A percentile compares a stretch with the other conserved stretches of the same genome.
Evolutionary conservation across 2,113 vertebrate genomes (phyloP).

Genomic region (Haplochromis vanheusdeni): DNA sequence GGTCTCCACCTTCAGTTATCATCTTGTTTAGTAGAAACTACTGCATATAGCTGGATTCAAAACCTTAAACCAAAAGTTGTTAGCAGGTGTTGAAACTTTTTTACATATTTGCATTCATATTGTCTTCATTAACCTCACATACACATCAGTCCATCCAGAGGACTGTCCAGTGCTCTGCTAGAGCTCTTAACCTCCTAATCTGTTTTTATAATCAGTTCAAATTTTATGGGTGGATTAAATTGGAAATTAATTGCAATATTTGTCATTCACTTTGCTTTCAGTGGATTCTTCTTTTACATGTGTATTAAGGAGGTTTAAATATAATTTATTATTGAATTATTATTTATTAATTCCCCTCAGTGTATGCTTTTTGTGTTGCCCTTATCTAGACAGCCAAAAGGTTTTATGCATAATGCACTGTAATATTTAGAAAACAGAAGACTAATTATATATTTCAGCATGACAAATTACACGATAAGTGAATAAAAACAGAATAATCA

Average conservation of each 20-base stretch:
- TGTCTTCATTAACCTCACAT: background rate
- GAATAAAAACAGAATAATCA: background rate
- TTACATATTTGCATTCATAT: background rate
- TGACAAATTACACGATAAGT: background rate
- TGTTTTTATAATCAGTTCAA: background rate
- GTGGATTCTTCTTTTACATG: background rate
- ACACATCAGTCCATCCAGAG: background rate
- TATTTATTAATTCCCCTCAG: background rate
- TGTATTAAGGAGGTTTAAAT: background rate
- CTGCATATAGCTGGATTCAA: background rate
- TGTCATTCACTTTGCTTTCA: background rate
- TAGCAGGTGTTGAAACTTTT: background rate
- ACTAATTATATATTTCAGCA: background rate
- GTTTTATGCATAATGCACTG: background rate
- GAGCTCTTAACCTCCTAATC: background rate
- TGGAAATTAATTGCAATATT: background rate
- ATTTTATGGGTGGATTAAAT: background rate
- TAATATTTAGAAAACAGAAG: background rate
- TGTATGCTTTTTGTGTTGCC: background rate
- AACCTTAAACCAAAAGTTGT: background rate
- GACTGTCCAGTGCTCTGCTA: background rate
- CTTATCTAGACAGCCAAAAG: background rate
- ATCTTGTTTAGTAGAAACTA: background rate
- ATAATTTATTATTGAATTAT: background rate
- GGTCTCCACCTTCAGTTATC: background rate